These are phyloP conservation scores for Psophia crepitans DNA, from an alignment of 2,113 vertebrate genomes.

Conservation along the genomic window DNA sequence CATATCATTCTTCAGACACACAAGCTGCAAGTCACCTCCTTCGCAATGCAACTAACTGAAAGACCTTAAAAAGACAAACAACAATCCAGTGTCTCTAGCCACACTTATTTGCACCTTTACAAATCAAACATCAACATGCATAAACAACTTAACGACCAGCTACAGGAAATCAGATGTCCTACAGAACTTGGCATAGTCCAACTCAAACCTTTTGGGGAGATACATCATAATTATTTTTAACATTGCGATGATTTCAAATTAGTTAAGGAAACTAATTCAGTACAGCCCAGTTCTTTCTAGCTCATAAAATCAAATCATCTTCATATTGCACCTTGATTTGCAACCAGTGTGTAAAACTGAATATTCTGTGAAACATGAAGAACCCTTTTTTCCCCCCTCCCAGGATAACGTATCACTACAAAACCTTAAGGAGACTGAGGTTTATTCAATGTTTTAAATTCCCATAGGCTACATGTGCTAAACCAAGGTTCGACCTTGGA, in stretches of 20 bases:
- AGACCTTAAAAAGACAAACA: background rate
- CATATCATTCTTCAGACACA: background rate
- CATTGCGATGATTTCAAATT: background rate
- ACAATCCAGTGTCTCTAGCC: background rate
- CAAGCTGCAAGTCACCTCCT: background rate
- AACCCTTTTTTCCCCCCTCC: background rate
- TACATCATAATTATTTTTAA: background rate
- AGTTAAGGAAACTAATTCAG: background rate
- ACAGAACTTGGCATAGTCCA: no score
- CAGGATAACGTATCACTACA: background rate
- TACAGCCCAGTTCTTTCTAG: background rate
- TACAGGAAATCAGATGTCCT: no score
- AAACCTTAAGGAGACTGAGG: background rate
- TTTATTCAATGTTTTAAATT: background rate
- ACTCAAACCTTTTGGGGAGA: no score
- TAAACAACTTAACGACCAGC: background rate
- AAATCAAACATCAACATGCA: background rate
- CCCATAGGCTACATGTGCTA: background rate
- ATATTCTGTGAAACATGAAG: background rate
- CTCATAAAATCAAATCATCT: background rate
- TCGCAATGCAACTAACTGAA: background rate
- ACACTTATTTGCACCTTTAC: background rate
- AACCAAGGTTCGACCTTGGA: background rate
- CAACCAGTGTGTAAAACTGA: background rate
- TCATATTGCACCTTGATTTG: background rate